Evolutionary conservation across 2,888 invertebrate genomes (phyloP), one percentile per base, ranked within the genome.

Genomic region (Bhutanitis thaidina): DNA sequence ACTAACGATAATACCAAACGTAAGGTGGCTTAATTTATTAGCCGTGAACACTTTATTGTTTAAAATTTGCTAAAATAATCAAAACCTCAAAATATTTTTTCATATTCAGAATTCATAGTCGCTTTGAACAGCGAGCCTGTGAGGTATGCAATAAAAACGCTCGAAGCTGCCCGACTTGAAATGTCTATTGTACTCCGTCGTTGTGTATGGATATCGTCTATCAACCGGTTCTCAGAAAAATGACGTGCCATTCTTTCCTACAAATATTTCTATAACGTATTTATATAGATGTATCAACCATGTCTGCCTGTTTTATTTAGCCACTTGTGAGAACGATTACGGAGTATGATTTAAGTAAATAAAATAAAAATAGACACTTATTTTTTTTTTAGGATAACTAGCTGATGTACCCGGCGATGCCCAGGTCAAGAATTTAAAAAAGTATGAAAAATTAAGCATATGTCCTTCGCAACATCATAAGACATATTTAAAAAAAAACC

Each of bases 191-290:
- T 80, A 65, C 57, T 64, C 55, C 37, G 43, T 53, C 57, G 69
- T 72, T 70, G 54, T 66, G 66, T 69, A 71, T 64, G 65, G 52
- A 46, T 59, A 64, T 66, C 69, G 74, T 69, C 69, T 68, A 60
- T 64, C 67, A 72, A 81, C 80, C 80, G 80, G 81, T 85, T 84
- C 77, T 76, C 61, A 69, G 79, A 80, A 85, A 76, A 73, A 72
- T 77, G 71, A 81, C 76, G 69, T 70, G 71, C 73, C 75, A 75
- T 80, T 79, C 71, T 66, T 72, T 60, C 14, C 3, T 39, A 39
- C 20, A 12, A 64, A 65, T 57, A 57, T 58, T 49, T 55, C 50
- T 44, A 34, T 34, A 37, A 37, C 9, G 13, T 36, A 8, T 27
- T 27, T 27, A 27, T 9, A n/a, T 39, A 39, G 13, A 10, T 27